Base-by-base conservation (phyloP, 1,140 invertebrate genomes). In the Meloidogyne floridensis region DNA sequence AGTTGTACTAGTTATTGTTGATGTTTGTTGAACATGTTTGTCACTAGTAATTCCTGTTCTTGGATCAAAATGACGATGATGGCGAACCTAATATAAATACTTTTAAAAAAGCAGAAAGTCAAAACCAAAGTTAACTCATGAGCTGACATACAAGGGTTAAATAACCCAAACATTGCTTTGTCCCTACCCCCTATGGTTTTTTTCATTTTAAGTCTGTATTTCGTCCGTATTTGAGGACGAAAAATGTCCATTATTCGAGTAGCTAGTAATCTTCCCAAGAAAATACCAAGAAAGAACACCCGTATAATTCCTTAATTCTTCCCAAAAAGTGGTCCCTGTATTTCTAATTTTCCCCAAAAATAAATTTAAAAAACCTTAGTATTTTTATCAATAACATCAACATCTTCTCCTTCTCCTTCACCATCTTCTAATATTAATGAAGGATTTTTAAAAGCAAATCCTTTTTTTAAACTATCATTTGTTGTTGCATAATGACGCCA, bases 31-130 rank as follows among this genome's bases (percentile, higher is more conserved):
- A 65, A 65, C n/a, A n/a, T n/a, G 59, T 18, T 65, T 65, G n/a
- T 65, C 59, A 65, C 59, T 65, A 18, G 3, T n/a, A 65, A 18
- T 65, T 6, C 59, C 59, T 65, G 59, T 65, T 65, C n/a, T 65
- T 65, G 59, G 59, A 8, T 65, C 59, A n/a, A 65, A 42, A 53
- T 53, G 53, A 2, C 43, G 42, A 8, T 18, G 47, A n/a, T 43
- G 51, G 15, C 15, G 72, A 20, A 59, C 10, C 83, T 85, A 32
- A 32, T 32, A 32, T 32, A 32, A 32, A 32, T 83, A 20, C 3
- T 11, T 51, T 15, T 2, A 15, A 47, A 47, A 47, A 18, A 7
- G 32, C 0, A 32, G 1, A 32, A 32, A 32, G 32, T 32, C 32
- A 32, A 20, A 20, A 20, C 20, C 20, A 20, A 20, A 20, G 20